A percentile compares a stretch with the other conserved stretches of the same genome.
These are phyloP conservation scores for Ceyx erithaca DNA, from an alignment of 2,797 vertebrate species.

Conservation along the genomic window DNA sequence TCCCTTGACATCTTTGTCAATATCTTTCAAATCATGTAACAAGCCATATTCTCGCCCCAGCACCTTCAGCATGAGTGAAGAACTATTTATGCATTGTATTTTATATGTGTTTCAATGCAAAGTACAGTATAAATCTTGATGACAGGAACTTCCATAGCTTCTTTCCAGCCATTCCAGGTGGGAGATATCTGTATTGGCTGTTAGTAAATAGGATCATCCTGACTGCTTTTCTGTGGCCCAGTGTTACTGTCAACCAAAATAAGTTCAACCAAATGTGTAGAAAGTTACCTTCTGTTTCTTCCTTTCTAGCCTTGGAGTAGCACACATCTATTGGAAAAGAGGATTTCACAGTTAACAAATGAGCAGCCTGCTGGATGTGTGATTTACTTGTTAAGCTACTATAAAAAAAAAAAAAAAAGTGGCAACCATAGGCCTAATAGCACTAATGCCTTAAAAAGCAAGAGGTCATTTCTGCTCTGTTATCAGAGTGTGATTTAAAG, in stretches of 20 bases:
- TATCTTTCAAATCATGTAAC: background rate
- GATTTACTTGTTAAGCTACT: background rate
- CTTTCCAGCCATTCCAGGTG: background rate
- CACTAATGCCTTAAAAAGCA: background rate
- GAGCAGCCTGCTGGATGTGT: background rate
- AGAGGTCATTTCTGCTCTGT: background rate
- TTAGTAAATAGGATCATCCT: background rate
- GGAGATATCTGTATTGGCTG: background rate
- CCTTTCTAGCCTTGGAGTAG: background rate
- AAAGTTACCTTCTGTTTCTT: background rate
- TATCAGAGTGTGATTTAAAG: background rate
- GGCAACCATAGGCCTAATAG: background rate
- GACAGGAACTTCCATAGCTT: background rate
- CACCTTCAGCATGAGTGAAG: background rate
- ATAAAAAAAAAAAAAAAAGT: background rate
- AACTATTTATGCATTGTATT: background rate
- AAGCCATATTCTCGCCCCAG: background rate
- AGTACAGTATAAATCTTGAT: background rate
- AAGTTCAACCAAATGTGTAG: background rate
- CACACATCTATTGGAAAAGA: background rate
- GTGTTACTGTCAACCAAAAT: background rate
- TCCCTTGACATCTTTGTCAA: background rate
- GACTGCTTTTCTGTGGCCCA: background rate
- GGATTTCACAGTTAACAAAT: background rate
- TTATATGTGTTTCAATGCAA: background rate